Base-by-base conservation (phyloP, 1,140 invertebrate species). In the Neodiprion virginianus region DNA sequence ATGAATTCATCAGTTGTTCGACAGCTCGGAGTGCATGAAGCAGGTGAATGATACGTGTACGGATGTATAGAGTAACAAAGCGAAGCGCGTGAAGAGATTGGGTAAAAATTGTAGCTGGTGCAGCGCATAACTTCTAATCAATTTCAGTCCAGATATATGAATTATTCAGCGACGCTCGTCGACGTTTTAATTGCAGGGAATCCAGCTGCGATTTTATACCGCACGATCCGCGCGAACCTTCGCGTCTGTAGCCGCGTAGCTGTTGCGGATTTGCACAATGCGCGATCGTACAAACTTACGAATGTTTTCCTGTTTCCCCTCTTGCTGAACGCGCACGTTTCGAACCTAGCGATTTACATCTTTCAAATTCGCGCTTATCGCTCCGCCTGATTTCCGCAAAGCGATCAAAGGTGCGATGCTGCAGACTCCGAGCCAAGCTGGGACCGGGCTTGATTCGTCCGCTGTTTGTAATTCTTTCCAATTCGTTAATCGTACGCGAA, bases 101-200 rank as follows among this genome's bases (percentile, higher is more conserved):
- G 53, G 8, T 61, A 61, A 61, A 61, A 61, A 61, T 61, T 61
- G 53, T 14, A 14, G 5, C 53, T 14, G 53, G 5, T 14, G 11
- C n/a, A 61, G 53, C 53, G 53, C 53, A 61, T 61, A 61, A 61
- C 53, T 61, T 61, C 53, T 61, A 61, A 61, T 61, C 53, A 61
- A 61, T 61, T 61, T 61, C 53, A 61, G 11, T 3, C 53, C 53
- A 14, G 53, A 17, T 14, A 61, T 61, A 61, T 61, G 53, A 61
- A 61, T 61, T 61, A 61, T 61, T 61, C 53, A 61, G 53, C 5
- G 53, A 61, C 53, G 53, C 53, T 61, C 53, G 53, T 61, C 53
- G 53, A 17, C 53, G 53, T 12, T 61, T 61, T 61, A 61, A 61
- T 61, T 61, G 53, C 53, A 61, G 53, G 53, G 53, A 61, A 61